These are phyloP conservation scores for Drosophila mojavensis DNA, from an alignment of 1,140 invertebrate species.

Conservation along the genomic window DNA sequence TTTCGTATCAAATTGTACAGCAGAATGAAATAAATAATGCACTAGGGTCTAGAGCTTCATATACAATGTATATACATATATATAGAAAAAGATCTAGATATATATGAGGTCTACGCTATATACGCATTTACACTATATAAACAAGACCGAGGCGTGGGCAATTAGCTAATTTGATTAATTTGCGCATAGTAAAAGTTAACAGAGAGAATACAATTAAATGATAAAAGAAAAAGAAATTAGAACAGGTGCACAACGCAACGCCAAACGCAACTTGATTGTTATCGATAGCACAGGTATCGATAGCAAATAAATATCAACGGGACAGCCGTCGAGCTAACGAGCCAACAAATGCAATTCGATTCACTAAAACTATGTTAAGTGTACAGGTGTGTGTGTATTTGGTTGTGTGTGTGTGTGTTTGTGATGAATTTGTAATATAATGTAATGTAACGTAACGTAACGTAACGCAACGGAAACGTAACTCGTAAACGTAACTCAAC, in stretches of 20 bases:
- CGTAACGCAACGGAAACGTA: conserved; percentile 78
- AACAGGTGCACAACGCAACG: conserved; percentile 27
- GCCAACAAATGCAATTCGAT: conserved; percentile 36
- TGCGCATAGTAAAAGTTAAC: conserved; percentile 22
- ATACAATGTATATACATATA: neutral
- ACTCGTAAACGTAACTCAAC: conserved; percentile 79
- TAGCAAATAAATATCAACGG: conserved; percentile 16
- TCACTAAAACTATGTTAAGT: conserved; percentile 41
- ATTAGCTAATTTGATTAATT: conserved; percentile 31
- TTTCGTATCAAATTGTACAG: conserved; percentile 1
- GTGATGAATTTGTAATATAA: conserved; percentile 57
- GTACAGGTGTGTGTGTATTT: conserved; percentile 25
- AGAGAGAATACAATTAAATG: neutral
- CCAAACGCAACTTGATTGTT: conserved; percentile 24
- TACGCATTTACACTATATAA: neutral
- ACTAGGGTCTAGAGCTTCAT: conserved; percentile 22
- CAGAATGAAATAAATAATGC: conserved; percentile 8
- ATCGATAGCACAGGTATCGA: conserved; percentile 35
- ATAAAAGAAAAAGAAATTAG: conserved; percentile 4
- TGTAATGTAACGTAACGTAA: conserved; percentile 64
- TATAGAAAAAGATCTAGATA: conserved; percentile 1
- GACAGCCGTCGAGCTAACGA: conserved; percentile 16
- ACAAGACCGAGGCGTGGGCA: conserved; percentile 26
- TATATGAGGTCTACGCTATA: conserved; percentile 11
- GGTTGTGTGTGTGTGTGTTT: conserved; percentile 26